Conservation (phyloP, 2,888 invertebrate genomes). For the Xylota sylvarum region DNA sequence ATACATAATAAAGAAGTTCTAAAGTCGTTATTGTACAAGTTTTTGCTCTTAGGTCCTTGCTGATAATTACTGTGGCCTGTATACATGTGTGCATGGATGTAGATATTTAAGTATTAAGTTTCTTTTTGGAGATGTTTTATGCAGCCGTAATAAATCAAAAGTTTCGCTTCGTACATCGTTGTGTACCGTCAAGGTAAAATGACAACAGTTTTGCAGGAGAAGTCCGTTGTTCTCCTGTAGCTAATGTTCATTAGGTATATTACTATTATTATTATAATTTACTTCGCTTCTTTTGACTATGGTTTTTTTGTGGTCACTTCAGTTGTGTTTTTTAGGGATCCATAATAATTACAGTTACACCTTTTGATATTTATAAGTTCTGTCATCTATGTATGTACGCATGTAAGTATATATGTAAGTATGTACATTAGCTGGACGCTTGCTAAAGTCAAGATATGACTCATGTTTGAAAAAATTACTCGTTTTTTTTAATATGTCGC, state of each 20-base stretch:
- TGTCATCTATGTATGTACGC: too few relatives aligned
- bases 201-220: background rate
- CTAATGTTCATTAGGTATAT: background rate
- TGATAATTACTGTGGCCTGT: conserved; percentile 41
- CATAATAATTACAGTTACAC: too few relatives aligned
- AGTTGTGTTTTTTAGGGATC: too few relatives aligned
- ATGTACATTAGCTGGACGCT: too few relatives aligned
- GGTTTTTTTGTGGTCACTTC: too few relatives aligned
- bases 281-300: too few relatives aligned
- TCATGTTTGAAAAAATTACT: too few relatives aligned
- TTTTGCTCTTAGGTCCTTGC: conserved; percentile 56
- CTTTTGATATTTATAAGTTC: too few relatives aligned
- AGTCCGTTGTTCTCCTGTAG: background rate
- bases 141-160: conserved; percentile 69
- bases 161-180: conserved; percentile 16
- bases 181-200: conserved; percentile 16
- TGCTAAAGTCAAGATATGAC: too few relatives aligned
- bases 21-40: conserved; percentile 53
- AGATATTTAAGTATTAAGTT: conserved; percentile 49
- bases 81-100: background rate
- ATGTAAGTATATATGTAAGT: too few relatives aligned
- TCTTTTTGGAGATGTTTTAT: conserved; percentile 61
- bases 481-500: too few relatives aligned
- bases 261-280: too few relatives aligned
- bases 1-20: conserved; percentile 44